phyloP scores from a whole-genome alignment of 2,888 invertebrate species.

The Yponomeuta malinellus region DNA sequence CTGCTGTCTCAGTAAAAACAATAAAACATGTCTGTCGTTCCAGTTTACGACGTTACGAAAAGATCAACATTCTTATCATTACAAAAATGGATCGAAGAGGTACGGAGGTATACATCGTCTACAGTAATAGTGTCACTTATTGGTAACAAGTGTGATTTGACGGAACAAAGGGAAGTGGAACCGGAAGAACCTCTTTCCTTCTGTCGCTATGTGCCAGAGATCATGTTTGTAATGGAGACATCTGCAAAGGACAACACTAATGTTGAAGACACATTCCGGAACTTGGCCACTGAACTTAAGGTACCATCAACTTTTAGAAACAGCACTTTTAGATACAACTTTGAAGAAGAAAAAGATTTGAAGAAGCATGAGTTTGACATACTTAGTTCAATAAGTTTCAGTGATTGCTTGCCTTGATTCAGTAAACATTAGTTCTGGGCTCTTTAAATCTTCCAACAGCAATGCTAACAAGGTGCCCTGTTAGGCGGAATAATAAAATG shows the following conservation, averaged over 20 bases:
- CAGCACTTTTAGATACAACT: no score
- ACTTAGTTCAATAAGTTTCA: no score
- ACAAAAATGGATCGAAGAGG: slow-evolving; percentile 97
- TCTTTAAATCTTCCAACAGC: no score
- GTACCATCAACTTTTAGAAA: slow-evolving; percentile 37
- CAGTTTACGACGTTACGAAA: slow-evolving; percentile 97
- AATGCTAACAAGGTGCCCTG: no score
- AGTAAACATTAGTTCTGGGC: no score
- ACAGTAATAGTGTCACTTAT: slow-evolving; percentile 93
- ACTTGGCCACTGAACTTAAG: slow-evolving; percentile 91
- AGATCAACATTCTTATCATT: slow-evolving; percentile 92
- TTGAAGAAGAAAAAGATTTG: no score
- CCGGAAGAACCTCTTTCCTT: slow-evolving; percentile 90
- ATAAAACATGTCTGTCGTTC: slow-evolving; percentile 31
- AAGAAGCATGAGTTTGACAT: no score
- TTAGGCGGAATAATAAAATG: no score
- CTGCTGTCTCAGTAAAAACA: slow-evolving; percentile 1
- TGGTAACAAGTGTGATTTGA: slow-evolving; percentile 94
- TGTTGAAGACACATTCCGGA: slow-evolving; percentile 91
- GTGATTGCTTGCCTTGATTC: no score
- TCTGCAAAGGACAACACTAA: slow-evolving; percentile 95
- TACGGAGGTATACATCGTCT: slow-evolving; percentile 93
- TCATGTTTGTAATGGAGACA: slow-evolving; percentile 90
- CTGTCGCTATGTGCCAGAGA: slow-evolving; percentile 90
- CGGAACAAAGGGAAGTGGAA: slow-evolving; percentile 87